phyloP scores from a whole-genome alignment of 2,113 vertebrate genomes.

The Eclectus roratus region DNA sequence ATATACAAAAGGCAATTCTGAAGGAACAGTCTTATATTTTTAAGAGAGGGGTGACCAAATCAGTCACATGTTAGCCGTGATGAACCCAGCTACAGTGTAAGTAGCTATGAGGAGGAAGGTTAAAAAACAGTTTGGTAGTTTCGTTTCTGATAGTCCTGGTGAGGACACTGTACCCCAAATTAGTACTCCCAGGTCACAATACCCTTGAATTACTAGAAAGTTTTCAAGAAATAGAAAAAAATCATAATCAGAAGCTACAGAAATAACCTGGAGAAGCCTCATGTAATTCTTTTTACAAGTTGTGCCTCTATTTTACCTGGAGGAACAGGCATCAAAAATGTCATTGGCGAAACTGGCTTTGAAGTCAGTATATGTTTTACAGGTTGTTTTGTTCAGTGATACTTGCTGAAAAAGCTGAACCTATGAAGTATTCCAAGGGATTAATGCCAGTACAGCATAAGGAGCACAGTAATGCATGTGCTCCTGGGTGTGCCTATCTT shows the following conservation, averaged over 20 bases:
- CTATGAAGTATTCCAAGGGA: neutral
- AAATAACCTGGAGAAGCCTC: neutral
- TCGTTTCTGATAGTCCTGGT: neutral
- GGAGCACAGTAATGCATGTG: neutral
- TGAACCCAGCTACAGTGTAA: neutral
- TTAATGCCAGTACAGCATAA: neutral
- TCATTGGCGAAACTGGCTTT: neutral
- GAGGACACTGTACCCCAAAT: neutral
- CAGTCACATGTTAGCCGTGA: neutral
- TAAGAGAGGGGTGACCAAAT: neutral
- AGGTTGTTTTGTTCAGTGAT: neutral
- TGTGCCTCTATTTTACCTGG: neutral
- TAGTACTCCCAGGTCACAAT: neutral
- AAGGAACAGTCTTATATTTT: neutral
- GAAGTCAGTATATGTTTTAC: neutral
- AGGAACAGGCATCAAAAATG: neutral
- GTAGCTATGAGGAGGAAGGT: neutral
- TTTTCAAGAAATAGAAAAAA: neutral
- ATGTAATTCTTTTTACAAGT: neutral
- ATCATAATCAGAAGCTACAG: neutral
- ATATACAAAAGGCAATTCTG: neutral
- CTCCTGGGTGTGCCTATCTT: neutral
- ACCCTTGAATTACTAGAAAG: neutral
- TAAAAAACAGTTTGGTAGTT: neutral
- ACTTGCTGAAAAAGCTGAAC: neutral